Conservation (phyloP, 2,113 vertebrate species). For the Larimichthys crocea region DNA sequence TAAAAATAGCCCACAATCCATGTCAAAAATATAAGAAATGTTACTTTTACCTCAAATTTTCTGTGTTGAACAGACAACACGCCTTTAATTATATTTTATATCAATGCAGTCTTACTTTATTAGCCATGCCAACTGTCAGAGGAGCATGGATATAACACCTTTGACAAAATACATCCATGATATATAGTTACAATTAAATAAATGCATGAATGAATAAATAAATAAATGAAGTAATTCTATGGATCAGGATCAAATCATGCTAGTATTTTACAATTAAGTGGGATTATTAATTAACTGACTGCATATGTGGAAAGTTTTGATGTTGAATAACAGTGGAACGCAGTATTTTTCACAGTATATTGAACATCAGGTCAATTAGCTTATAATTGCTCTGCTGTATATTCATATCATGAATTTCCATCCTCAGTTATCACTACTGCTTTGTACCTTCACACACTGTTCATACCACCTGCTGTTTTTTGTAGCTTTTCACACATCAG, state of each 20-base stretch:
- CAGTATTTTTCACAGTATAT: not conserved
- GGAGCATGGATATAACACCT: no score
- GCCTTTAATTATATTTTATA: not conserved
- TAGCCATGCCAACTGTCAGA: no score
- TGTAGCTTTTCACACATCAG: slow-evolving; percentile 18
- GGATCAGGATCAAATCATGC: no score
- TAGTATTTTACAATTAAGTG: no score
- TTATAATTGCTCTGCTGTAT: not conserved
- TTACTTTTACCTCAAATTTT: not conserved
- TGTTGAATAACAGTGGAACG: not conserved
- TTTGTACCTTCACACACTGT: not conserved
- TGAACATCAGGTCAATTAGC: not conserved
- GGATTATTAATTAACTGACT: no score
- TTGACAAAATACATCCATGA: no score
- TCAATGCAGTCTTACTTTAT: not conserved
- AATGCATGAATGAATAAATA: no score
- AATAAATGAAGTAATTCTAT: no score
- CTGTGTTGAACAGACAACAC: not conserved
- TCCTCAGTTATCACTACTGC: not conserved
- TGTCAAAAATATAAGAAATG: not conserved
- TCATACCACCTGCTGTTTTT: slow-evolving; percentile 22
- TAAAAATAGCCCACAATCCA: not conserved
- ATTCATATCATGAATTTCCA: not conserved
- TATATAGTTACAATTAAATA: no score
- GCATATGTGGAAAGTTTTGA: no score